A percentile compares a stretch with the other conserved stretches of the same genome.
Conservation (phyloP, 2,888 invertebrate genomes). For the Drosophila affinis region DNA sequence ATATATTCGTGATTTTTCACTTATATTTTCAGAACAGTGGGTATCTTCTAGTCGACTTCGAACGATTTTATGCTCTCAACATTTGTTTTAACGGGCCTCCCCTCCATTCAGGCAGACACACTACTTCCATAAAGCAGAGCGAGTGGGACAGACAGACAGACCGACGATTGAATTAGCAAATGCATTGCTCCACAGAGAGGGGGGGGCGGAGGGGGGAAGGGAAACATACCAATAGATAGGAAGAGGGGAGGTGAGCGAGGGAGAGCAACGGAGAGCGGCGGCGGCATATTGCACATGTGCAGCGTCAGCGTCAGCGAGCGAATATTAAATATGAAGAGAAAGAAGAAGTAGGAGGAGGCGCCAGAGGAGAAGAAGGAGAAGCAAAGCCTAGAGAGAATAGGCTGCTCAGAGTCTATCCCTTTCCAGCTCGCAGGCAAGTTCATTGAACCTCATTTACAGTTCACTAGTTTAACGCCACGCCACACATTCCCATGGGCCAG, state of each 20-base stretch:
- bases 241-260: constrained; percentile 4
- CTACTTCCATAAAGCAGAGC: constrained; percentile 10
- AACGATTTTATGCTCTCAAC: constrained; percentile 41
- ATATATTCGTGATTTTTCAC: not conserved
- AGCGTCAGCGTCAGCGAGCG: constrained; percentile 72
- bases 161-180: constrained; percentile 70
- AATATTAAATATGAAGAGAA: constrained; percentile 62
- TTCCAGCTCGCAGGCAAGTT: constrained; percentile 57
- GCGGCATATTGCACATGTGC: constrained; percentile 54
- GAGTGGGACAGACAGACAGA: constrained; percentile 7
- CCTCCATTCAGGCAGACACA: constrained; percentile 53
- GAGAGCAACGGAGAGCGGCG: constrained; percentile 6
- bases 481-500: constrained; percentile 64
- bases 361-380: constrained; percentile 22
- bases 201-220: not conserved
- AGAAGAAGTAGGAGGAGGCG: constrained; percentile 33
- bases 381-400: constrained; percentile 1
- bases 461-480: constrained; percentile 80
- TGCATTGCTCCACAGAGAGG: constrained; percentile 45
- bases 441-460: constrained; percentile 78
- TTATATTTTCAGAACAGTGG: not conserved
- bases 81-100: constrained; percentile 67
- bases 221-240: not conserved
- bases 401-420: not conserved
- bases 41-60: not conserved